phyloP scores from a whole-genome alignment of 2,113 vertebrate genomes.

The Scatophagus argus region DNA sequence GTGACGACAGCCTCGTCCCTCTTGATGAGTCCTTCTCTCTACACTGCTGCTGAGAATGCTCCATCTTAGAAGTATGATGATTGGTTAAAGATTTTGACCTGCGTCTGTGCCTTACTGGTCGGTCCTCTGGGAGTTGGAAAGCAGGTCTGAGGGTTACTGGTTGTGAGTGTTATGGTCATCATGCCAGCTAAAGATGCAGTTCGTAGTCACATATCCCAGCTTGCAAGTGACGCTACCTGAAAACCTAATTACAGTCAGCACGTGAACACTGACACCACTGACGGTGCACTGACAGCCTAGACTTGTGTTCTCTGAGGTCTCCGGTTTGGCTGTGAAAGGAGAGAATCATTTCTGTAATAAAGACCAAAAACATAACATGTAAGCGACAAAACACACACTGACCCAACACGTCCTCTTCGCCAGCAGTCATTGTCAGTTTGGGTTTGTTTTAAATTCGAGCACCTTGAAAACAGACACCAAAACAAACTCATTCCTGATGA shows the following conservation, averaged over 20 bases:
- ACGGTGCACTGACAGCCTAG: not conserved
- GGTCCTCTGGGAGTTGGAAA: not conserved
- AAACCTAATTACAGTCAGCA: conserved; percentile 1
- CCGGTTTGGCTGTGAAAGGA: too few relatives aligned
- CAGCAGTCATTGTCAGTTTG: conserved; percentile 17
- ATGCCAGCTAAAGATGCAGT: not conserved
- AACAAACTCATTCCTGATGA: conserved; percentile 5
- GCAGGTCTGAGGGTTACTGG: not conserved
- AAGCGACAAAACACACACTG: too few relatives aligned
- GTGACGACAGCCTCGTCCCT: conserved; percentile 10
- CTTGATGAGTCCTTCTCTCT: not conserved
- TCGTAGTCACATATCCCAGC: not conserved
- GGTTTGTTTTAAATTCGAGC: not conserved
- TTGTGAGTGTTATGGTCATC: not conserved
- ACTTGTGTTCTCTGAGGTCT: not conserved
- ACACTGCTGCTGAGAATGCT: not conserved
- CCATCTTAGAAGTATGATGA: conserved; percentile 8
- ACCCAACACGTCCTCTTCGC: conserved; percentile 11
- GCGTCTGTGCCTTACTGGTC: not conserved
- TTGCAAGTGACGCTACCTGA: not conserved
- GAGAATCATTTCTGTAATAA: not conserved
- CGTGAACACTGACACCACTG: too few relatives aligned
- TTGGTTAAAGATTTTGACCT: conserved; percentile 9
- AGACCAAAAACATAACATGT: too few relatives aligned
- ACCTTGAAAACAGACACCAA: conserved; percentile 7